These are phyloP conservation scores for Nematostella vectensis DNA, from an alignment of 92 coral and sea anemone genomes.

Conservation along the genomic window DNA sequence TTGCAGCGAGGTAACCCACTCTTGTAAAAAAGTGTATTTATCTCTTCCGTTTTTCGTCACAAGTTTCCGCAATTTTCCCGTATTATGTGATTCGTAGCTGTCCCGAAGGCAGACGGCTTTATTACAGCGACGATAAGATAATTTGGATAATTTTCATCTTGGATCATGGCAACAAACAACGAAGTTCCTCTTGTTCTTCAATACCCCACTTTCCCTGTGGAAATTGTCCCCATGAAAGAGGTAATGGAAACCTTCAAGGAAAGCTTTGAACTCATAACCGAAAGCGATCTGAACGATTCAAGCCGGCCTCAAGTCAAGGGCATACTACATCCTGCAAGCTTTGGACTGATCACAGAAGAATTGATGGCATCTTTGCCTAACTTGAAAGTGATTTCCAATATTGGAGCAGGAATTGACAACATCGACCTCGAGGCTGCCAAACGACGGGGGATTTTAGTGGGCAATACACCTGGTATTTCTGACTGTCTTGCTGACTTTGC, in stretches of 20 bases:
- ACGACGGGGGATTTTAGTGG: slow-evolving; percentile 54
- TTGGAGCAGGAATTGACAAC: slow-evolving; percentile 46
- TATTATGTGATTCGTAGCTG: too few species aligned
- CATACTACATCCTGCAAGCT: background rate
- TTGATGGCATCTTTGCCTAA: slow-evolving; percentile 53
- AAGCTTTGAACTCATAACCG: background rate
- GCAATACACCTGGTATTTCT: slow-evolving; percentile 41
- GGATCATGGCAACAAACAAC: too few species aligned
- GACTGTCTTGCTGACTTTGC: slow-evolving; percentile 65
- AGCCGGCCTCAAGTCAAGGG: background rate
- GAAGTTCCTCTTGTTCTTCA: too few species aligned
- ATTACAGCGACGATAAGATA: too few species aligned
- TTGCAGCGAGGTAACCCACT: too few species aligned
- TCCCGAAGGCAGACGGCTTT: too few species aligned
- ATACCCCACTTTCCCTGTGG: too few species aligned
- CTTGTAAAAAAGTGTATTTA: too few species aligned
- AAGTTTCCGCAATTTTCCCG: too few species aligned
- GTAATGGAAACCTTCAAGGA: background rate
- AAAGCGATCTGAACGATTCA: background rate
- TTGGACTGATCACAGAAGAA: slow-evolving; percentile 2
- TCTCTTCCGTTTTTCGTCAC: too few species aligned
- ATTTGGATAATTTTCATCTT: too few species aligned
- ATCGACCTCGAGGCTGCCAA: slow-evolving; percentile 58
- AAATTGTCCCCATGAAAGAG: too few species aligned
- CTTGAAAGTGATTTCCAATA: slow-evolving; percentile 36